Conservation (phyloP, 2,888 invertebrate species). For the Arrhopalites spinosus region DNA sequence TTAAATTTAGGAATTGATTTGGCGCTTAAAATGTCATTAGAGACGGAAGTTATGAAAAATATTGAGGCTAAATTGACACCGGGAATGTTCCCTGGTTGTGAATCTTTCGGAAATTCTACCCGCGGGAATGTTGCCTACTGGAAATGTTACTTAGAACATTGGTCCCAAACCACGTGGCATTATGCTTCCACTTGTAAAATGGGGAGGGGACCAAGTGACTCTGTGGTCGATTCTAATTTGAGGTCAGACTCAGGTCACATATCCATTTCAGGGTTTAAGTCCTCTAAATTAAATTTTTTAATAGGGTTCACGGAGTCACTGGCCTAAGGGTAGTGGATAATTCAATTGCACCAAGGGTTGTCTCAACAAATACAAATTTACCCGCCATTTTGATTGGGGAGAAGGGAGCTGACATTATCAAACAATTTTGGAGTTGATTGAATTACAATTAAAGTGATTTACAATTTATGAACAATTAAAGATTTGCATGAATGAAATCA, state of each 20-base stretch:
- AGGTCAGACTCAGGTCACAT: neutral
- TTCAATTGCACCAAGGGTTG: neutral
- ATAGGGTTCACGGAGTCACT: neutral
- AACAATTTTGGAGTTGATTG: neutral
- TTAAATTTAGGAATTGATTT: conserved; percentile 46
- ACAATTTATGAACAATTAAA: too few species aligned
- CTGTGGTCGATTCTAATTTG: conserved; percentile 31
- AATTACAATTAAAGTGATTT: too few species aligned
- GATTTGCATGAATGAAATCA: too few species aligned
- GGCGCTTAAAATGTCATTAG: conserved; percentile 44
- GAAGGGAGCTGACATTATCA: conserved; percentile 19
- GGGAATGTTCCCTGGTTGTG: conserved; percentile 48
- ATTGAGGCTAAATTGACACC: conserved; percentile 38
- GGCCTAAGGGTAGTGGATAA: conserved; percentile 19
- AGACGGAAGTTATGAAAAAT: conserved; percentile 41
- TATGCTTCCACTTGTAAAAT: conserved; percentile 19
- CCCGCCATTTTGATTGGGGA: conserved; percentile 26
- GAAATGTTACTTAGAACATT: conserved; percentile 38
- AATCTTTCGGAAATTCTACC: conserved; percentile 4
- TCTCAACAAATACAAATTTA: conserved; percentile 4
- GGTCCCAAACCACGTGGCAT: neutral
- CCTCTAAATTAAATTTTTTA: too few species aligned
- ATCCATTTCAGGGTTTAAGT: too few species aligned
- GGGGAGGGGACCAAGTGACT: conserved; percentile 13
- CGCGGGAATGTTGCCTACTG: conserved; percentile 47